Percentiles rank a stretch among this genome's conserved stretches.
Conservation (phyloP, 2,113 vertebrate genomes). For the Neopipo cinnamomea region DNA sequence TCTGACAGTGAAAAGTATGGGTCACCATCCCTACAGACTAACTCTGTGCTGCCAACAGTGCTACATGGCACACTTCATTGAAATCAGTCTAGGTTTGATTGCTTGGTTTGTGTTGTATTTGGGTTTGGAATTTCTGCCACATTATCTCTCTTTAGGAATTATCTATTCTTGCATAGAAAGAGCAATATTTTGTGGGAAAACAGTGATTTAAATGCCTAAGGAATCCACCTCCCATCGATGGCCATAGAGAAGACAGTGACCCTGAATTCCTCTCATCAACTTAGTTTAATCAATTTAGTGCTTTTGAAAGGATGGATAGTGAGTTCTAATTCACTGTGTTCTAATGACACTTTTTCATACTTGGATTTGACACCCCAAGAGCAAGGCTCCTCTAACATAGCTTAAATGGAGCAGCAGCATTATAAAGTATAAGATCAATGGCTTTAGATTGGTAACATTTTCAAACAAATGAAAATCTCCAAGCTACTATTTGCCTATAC, state of each 20-base stretch:
- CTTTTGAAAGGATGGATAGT: not conserved
- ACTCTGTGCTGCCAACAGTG: not conserved
- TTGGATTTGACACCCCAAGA: not conserved
- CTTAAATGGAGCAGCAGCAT: constrained; percentile 3
- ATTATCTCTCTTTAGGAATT: not conserved
- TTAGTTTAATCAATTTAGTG: not conserved
- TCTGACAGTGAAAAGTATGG: not conserved
- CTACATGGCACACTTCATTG: not conserved
- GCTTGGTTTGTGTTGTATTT: not conserved
- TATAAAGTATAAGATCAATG: not conserved
- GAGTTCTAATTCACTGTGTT: not conserved
- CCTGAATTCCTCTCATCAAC: not conserved
- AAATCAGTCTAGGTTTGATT: not conserved
- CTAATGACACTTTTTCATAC: not conserved
- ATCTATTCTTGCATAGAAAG: not conserved
- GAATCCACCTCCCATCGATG: not conserved
- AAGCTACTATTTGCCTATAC: not conserved
- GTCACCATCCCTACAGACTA: not conserved
- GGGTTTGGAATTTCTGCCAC: not conserved
- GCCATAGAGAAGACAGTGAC: not conserved
- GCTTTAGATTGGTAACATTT: not conserved
- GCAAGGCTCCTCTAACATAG: not conserved
- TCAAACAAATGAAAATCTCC: not conserved
- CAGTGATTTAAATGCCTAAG: not conserved
- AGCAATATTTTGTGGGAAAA: not conserved